Conservation (phyloP, 2,113 vertebrate genomes). For the Megaleporinus macrocephalus region DNA sequence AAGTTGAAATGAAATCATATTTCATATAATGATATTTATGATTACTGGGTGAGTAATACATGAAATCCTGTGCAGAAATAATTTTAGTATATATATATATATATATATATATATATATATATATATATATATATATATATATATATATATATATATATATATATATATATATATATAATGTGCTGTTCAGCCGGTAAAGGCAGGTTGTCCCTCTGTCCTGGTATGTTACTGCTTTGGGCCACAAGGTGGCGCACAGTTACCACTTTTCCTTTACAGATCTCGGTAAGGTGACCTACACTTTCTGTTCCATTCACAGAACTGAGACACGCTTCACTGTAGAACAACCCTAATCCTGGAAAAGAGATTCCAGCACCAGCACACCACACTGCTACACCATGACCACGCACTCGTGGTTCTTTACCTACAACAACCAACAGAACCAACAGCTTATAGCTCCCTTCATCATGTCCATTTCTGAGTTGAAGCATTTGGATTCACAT, state of each 20-base stretch:
- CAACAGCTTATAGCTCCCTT: not conserved
- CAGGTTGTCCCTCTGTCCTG: not conserved
- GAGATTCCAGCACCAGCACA: not conserved
- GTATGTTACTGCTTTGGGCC: constrained; percentile 16
- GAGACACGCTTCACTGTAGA: constrained; percentile 75
- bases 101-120: too few species aligned
- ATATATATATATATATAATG: too few species aligned
- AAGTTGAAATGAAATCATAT: constrained; percentile 22
- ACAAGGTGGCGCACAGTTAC: constrained; percentile 46
- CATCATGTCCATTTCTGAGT: not conserved
- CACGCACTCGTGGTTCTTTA: not conserved
- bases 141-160: too few species aligned
- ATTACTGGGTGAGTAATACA: too few species aligned
- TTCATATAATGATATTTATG: not conserved
- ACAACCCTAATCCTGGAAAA: constrained; percentile 56
- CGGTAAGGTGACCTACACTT: constrained; percentile 12
- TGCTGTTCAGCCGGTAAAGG: too few species aligned
- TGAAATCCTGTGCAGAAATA: too few species aligned
- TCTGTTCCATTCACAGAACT: constrained; percentile 60
- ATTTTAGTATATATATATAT: too few species aligned
- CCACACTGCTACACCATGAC: not conserved
- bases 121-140: too few species aligned
- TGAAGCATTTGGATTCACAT: not conserved
- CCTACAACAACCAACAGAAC: not conserved
- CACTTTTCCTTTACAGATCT: not conserved